Evolutionary conservation across 2,888 invertebrate species (phyloP).

Genomic region (Elegia similella): DNA sequence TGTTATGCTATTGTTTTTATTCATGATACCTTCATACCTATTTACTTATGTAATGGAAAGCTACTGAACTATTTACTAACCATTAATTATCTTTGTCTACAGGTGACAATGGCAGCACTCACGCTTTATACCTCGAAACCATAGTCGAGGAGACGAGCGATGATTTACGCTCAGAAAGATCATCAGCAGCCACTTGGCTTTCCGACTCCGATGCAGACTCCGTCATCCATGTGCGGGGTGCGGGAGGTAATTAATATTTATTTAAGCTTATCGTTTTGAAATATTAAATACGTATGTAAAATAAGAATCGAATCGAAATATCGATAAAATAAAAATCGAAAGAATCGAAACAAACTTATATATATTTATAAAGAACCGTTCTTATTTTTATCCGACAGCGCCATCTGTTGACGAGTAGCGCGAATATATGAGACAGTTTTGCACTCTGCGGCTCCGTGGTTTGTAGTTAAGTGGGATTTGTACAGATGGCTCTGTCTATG

Average conservation of each 20-base stretch:
- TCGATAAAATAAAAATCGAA: too few relatives aligned
- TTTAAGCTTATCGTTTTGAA: too few relatives aligned
- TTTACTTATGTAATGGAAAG: too few relatives aligned
- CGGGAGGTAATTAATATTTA: constrained; percentile 48
- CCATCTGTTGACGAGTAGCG: constrained; percentile 54
- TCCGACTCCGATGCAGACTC: constrained; percentile 91
- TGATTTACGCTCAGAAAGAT: constrained; percentile 88
- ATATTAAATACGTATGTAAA: too few relatives aligned
- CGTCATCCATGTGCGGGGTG: constrained; percentile 86
- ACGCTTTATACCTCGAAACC: constrained; percentile 89
- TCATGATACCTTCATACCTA: too few relatives aligned
- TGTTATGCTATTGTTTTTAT: too few relatives aligned
- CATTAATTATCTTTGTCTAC: constrained; percentile 33
- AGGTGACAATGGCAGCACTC: constrained; percentile 77
- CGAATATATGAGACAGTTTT: constrained; percentile 19
- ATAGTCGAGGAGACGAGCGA: constrained; percentile 95
- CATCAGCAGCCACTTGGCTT: constrained; percentile 83
- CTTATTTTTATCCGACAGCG: constrained; percentile 29
- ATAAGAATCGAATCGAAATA: too few relatives aligned
- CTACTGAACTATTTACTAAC: not conserved
- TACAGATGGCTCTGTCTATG: constrained; percentile 6
- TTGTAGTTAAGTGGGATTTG: not conserved
- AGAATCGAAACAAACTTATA: too few relatives aligned
- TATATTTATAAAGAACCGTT: too few relatives aligned
- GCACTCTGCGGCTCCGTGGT: not conserved